Evolutionary conservation across 30 jellyfish, hydroid and myxozoan species (phyloP).

Genomic region (Euphysa ruthae): DNA sequence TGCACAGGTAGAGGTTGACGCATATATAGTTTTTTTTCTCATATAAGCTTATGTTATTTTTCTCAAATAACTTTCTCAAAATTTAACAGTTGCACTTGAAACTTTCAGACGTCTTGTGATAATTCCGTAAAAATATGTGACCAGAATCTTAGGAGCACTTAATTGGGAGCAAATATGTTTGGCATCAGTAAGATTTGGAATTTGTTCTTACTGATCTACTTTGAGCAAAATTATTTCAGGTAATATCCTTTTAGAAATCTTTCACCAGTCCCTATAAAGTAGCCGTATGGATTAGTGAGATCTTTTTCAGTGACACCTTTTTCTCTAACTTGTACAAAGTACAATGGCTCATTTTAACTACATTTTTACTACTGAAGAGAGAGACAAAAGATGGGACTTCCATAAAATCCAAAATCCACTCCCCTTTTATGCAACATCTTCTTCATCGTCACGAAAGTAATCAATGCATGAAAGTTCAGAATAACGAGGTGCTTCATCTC

Average conservation of each 20-base stretch:
- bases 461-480: conserved; percentile 22
- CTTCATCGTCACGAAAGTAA: conserved; percentile 13
- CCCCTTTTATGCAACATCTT: neutral
- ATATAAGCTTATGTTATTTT: no score
- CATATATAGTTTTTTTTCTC: no score
- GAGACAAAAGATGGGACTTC: conserved; percentile 12
- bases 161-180: conserved; percentile 6
- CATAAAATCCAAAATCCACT: conserved; percentile 15
- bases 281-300: conserved; percentile 12
- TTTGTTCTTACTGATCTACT: conserved; percentile 11
- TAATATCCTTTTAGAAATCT: neutral
- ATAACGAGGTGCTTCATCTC: conserved; percentile 15
- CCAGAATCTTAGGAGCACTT: no score
- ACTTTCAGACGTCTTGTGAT: no score
- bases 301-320: conserved; percentile 8
- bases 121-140: no score
- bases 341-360: conserved; percentile 25
- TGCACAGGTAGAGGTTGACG: no score
- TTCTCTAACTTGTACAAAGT: conserved; percentile 22
- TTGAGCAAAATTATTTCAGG: conserved; percentile 8
- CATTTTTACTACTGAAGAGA: conserved; percentile 13
- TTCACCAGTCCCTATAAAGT: conserved; percentile 16
- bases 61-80: no score
- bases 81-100: no score
- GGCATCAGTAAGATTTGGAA: conserved; percentile 9